These are phyloP conservation scores for Phymatocera aterrima DNA, from an alignment of 2,888 invertebrate species.

Conservation along the genomic window DNA sequence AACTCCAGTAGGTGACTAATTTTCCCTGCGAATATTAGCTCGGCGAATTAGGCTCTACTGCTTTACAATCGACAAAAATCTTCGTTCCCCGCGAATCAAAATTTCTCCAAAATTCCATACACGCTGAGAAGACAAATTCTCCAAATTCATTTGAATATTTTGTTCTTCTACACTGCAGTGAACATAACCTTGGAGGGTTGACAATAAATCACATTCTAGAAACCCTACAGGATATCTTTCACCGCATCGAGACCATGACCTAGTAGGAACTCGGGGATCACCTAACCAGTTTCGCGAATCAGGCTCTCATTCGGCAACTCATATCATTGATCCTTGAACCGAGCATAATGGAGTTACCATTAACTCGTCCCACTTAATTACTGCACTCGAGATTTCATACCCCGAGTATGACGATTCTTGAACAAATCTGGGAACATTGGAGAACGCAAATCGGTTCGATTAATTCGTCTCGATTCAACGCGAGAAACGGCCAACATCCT, in stretches of 20 bases:
- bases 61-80: no score
- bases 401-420: not conserved
- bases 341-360: not conserved
- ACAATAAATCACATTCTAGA: conserved; percentile 22
- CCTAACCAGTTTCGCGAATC: not conserved
- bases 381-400: not conserved
- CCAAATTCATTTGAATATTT: no score
- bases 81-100: no score
- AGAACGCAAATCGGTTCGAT: not conserved
- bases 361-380: not conserved
- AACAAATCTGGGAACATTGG: not conserved
- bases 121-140: no score
- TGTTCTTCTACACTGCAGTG: not conserved
- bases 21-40: no score
- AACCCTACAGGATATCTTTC: conserved; percentile 37
- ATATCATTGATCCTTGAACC: conserved; percentile 23
- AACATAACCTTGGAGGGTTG: not conserved
- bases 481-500: not conserved
- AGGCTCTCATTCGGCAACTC: not conserved
- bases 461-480: not conserved
- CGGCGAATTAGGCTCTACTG: no score
- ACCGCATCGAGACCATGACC: conserved; percentile 32
- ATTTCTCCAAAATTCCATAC: no score
- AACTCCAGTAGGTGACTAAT: no score
- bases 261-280: conserved; percentile 19